Evolutionary conservation across 1,140 invertebrate species (phyloP), one percentile per base, ranked within the genome.

Genomic region (Mamestra configurata): DNA sequence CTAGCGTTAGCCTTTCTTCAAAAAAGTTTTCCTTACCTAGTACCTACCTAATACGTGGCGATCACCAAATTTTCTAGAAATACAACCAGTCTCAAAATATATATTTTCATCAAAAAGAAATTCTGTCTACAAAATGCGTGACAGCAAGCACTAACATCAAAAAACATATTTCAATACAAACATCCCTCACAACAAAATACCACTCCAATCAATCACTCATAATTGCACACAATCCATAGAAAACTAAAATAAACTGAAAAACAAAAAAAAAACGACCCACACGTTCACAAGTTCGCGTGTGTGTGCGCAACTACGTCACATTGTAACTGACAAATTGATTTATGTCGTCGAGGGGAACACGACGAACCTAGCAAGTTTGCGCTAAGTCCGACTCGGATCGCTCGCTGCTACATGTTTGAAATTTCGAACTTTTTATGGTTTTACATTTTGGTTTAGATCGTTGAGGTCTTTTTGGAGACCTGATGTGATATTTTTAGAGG

Each of bases 291-390:
- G 66, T 43, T 55, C 20, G 59, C 75, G 43, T 84, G 81, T 82
- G 84, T 86, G 82, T 78, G 86, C 83, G 68, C 51, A 64, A 49
- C 59, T 79, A 82, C 83, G 87, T 88, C 88, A 84, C 80, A 66
- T 72, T 85, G 84, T 79, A 79, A 89, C 88, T 91, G 89, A 93
- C 91, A 93, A 93, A 91, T 93, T 92, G 89, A 93, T 93, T 93
- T 92, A 93, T 91, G 82, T 87, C 85, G 86, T 83, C 72, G 80
- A 82, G 85, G 88, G 84, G 82, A 73, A 55, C 22, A 13, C 81
- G 82, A 35, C 77, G n/a, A 57, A 35, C 37, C 79, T 64, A 75
- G 86, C 55, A 83, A 88, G 76, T 87, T 89, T 73, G 80, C 79
- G 79, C 80, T 82, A 59, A 53, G 85, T 55, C 87, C 15, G 85